These are phyloP conservation scores for Agelaius phoeniceus DNA, from an alignment of 2,113 vertebrate species.

Conservation along the genomic window DNA sequence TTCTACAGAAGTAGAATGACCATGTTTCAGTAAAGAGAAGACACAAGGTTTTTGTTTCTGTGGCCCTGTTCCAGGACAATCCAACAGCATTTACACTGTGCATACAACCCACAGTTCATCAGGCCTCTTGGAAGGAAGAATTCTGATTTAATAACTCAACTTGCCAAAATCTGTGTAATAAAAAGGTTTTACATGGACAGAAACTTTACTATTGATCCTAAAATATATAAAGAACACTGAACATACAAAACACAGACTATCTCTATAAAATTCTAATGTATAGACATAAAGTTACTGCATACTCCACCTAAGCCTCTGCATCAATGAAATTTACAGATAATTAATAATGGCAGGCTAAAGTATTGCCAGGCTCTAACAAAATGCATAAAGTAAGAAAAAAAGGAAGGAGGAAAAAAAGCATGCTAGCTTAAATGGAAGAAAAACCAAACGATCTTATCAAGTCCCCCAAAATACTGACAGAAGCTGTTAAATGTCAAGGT, in stretches of 20 bases:
- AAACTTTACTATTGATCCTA: neutral
- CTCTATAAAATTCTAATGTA: neutral
- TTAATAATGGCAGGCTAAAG: neutral
- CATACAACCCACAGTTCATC: neutral
- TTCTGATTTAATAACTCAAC: neutral
- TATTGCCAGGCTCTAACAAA: neutral
- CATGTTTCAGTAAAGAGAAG: neutral
- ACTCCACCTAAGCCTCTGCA: neutral
- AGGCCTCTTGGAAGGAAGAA: neutral
- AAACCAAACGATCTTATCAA: neutral
- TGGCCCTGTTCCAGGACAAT: neutral
- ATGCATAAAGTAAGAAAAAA: neutral
- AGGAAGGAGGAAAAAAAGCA: neutral
- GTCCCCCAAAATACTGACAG: neutral
- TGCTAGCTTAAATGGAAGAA: neutral
- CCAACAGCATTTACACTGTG: neutral
- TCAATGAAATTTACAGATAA: neutral
- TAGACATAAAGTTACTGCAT: neutral
- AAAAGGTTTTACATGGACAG: neutral
- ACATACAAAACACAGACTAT: neutral
- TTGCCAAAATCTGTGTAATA: neutral
- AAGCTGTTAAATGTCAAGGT: neutral
- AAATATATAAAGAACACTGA: neutral
- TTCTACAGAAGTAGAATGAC: neutral
- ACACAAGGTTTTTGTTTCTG: neutral